Evolutionary conservation across 2,888 invertebrate genomes (phyloP).

Genomic region (Sphinx pinastri): DNA sequence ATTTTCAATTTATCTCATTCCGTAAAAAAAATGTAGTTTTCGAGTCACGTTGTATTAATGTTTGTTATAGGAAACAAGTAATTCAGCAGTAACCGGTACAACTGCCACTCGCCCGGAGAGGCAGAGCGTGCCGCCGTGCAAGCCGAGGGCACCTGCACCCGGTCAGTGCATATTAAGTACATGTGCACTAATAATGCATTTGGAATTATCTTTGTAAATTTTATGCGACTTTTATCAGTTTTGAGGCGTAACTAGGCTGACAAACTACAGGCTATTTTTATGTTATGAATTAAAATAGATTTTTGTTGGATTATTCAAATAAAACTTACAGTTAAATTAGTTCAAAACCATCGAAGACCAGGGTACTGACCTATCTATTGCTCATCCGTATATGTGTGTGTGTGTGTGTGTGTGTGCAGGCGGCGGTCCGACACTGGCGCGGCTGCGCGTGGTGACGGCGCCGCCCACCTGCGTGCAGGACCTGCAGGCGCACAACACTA

Average conservation of each 20-base stretch:
- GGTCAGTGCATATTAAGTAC: conserved; percentile 38
- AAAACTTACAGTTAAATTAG: no score
- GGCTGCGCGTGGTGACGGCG: conserved; percentile 88
- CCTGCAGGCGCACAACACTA: conserved; percentile 58
- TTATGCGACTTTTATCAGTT: no score
- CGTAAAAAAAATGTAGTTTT: no score
- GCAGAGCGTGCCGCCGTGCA: conserved; percentile 78
- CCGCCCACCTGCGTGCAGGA: conserved; percentile 85
- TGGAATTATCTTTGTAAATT: background rate
- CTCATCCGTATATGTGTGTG: background rate
- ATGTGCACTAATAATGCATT: background rate
- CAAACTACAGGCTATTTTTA: no score
- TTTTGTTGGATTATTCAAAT: no score
- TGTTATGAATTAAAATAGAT: no score
- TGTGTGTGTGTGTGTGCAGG: conserved; percentile 37
- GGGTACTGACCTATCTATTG: background rate
- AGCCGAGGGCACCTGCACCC: conserved; percentile 62
- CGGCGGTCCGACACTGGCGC: conserved; percentile 88
- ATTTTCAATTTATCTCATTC: no score
- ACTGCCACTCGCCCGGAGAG: conserved; percentile 65
- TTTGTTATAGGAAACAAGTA: conserved; percentile 59
- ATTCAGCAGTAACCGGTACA: conserved; percentile 54
- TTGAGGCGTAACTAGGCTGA: no score
- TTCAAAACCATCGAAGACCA: no score
- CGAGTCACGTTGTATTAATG: background rate